Conservation (phyloP, 2,113 vertebrate species). For the Chlorodrepanis virens region DNA sequence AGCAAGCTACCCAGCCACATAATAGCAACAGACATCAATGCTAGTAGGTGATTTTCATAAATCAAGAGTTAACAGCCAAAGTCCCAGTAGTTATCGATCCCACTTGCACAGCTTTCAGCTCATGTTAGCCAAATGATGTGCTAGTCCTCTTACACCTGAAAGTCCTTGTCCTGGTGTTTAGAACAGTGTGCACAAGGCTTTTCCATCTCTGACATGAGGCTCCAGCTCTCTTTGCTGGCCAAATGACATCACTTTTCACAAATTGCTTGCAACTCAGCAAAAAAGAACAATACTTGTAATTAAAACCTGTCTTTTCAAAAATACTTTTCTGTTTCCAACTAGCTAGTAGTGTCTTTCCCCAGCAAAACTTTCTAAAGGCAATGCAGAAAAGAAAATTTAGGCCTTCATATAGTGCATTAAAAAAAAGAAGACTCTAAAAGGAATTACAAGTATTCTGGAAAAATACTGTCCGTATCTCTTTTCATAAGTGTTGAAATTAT, state of each 20-base stretch:
- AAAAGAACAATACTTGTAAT: neutral
- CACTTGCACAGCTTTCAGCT: neutral
- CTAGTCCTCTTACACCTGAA: neutral
- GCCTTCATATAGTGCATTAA: neutral
- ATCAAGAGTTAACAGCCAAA: neutral
- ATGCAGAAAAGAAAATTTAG: neutral
- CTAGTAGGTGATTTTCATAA: neutral
- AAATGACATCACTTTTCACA: neutral
- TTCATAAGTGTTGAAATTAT: neutral
- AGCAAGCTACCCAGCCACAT: neutral
- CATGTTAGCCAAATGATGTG: neutral
- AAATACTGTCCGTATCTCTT: neutral
- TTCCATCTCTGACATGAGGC: neutral
- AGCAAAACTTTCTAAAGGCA: neutral
- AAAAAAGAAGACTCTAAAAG: neutral
- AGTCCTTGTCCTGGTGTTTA: neutral
- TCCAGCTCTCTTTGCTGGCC: neutral
- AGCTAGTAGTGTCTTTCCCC: neutral
- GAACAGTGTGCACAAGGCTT: neutral
- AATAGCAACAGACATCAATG: neutral
- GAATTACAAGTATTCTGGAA: neutral
- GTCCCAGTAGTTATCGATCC: neutral
- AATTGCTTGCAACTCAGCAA: neutral
- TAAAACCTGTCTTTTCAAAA: neutral
- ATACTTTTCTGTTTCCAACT: neutral